phyloP scores from a whole-genome alignment of 1,140 invertebrate species.

The Pararge aegeria region DNA sequence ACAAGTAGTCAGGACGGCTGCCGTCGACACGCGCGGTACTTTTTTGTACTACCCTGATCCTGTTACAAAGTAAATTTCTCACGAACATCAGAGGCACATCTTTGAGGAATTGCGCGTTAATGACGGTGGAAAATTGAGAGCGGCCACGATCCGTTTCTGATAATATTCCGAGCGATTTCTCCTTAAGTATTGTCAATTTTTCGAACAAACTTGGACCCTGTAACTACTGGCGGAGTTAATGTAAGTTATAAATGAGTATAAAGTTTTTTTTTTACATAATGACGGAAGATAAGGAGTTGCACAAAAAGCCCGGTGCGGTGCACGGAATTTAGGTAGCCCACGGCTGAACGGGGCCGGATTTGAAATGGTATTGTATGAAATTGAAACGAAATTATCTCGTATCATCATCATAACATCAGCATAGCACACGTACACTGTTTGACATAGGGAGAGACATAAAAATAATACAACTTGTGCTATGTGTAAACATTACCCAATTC shows the following conservation, averaged over 20 bases:
- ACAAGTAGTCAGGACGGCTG: conserved; percentile 66
- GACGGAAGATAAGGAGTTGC: conserved; percentile 41
- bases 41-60: conserved; percentile 61
- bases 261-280: conserved; percentile 42
- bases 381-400: too few relatives aligned
- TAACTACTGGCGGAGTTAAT: conserved; percentile 18
- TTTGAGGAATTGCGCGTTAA: conserved; percentile 64
- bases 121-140: conserved; percentile 54
- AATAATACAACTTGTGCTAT: neutral
- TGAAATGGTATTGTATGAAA: conserved; percentile 4
- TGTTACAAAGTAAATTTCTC: conserved; percentile 73
- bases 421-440: too few relatives aligned
- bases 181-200: conserved; percentile 24
- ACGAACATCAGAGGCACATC: conserved; percentile 63
- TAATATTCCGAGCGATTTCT: conserved; percentile 31
- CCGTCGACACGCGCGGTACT: conserved; percentile 66
- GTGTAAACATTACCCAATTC: neutral
- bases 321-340: conserved; percentile 60
- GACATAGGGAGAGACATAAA: too few relatives aligned
- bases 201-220: conserved; percentile 23
- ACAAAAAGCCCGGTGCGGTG: conserved; percentile 33
- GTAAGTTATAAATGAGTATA: conserved; percentile 17
- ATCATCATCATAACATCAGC: too few relatives aligned
- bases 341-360: conserved; percentile 47
- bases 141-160: conserved; percentile 29